A percentile compares a stretch with the other conserved stretches of the same genome.
These are phyloP conservation scores for Aquatica leii DNA, from an alignment of 2,888 invertebrate species.

Conservation along the genomic window DNA sequence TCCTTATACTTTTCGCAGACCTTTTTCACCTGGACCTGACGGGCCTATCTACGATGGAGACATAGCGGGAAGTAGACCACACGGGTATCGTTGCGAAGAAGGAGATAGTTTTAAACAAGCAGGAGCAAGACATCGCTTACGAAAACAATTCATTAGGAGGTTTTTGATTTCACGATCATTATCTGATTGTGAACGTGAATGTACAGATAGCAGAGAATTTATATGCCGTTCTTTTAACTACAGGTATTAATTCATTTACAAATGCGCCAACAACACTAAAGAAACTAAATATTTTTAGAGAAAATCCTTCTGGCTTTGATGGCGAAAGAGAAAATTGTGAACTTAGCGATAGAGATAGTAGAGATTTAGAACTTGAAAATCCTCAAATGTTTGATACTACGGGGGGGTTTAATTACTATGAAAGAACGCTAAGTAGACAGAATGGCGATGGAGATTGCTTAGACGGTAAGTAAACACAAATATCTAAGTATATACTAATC, in stretches of 20 bases:
- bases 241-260: conserved; percentile 65
- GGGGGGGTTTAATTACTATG: conserved; percentile 87
- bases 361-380: conserved; percentile 85
- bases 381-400: conserved; percentile 84
- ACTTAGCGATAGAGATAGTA: conserved; percentile 84
- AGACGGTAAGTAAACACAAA: conserved; percentile 72
- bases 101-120: conserved; percentile 84
- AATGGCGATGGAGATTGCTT: conserved; percentile 78
- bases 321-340: conserved; percentile 86
- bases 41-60: conserved; percentile 60
- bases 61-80: conserved; percentile 55
- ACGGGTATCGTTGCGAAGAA: conserved; percentile 77
- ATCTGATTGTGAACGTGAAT: conserved; percentile 84
- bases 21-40: conserved; percentile 56
- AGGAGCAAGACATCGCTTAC: conserved; percentile 78
- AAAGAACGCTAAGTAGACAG: conserved; percentile 76
- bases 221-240: conserved; percentile 88
- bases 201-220: conserved; percentile 83
- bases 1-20: conserved; percentile 42
- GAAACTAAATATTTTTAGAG: conserved; percentile 33
- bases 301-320: conserved; percentile 60
- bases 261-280: background rate
- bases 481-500: too few species aligned
- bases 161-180: conserved; percentile 77
- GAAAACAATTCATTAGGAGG: conserved; percentile 79